Evolutionary conservation across 2,113 vertebrate genomes (phyloP).

Genomic region (Chionomys nivalis): DNA sequence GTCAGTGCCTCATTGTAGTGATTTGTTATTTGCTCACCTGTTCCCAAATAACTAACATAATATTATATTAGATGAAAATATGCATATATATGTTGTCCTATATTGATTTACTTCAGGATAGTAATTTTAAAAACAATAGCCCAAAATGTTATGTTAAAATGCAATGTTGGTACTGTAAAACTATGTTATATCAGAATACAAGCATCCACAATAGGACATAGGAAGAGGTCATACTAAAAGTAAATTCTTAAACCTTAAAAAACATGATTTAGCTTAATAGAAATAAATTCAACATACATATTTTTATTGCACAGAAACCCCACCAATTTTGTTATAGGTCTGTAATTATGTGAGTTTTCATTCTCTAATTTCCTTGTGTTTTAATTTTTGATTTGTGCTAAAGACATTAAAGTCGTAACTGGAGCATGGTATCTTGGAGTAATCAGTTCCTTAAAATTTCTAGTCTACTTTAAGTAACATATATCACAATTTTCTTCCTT

Average conservation of each 20-base stretch:
- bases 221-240: background rate
- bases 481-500: background rate
- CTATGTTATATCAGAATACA: background rate
- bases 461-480: background rate
- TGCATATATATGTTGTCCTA: too few relatives aligned
- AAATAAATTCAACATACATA: slow-evolving; percentile 35
- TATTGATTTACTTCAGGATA: slow-evolving; percentile 75
- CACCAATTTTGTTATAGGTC: background rate
- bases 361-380: background rate
- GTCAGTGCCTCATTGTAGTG: background rate
- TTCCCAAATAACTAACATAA: background rate
- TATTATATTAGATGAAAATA: background rate
- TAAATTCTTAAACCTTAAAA: background rate
- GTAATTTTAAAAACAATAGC: slow-evolving; percentile 52
- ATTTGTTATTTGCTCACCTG: background rate
- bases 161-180: slow-evolving; percentile 27
- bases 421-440: background rate
- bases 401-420: background rate
- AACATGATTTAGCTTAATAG: background rate
- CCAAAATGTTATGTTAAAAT: slow-evolving; percentile 59
- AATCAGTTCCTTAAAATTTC: background rate
- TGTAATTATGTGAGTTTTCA: background rate
- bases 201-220: background rate
- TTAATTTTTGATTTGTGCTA: background rate
- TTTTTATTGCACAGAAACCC: background rate